A percentile compares a stretch with the other conserved stretches of the same genome.
Conservation (phyloP, 1,140 invertebrate species). For the roundworm (Caenorhabditis elegans) region WBcel235 BX284605.5:13677001-13677500, state of each 20-base stretch:
- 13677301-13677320: not conserved
- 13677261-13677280: slow-evolving; percentile 29
- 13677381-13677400: not conserved
- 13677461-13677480: not conserved
- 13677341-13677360: not conserved
- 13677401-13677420: not conserved
- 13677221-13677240: slow-evolving; percentile 25
- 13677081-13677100: slow-evolving; percentile 29
- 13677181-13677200: slow-evolving; percentile 5
- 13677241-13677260: slow-evolving; percentile 20
- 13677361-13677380: slow-evolving; percentile 35
- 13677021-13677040: not conserved
- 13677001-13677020: not conserved
- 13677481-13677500: not conserved
- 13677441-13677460: not conserved
- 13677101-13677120: not conserved
- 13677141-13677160: not conserved
- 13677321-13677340: not conserved
- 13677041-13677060: slow-evolving; percentile 8
- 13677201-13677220: slow-evolving; percentile 40
- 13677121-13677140: slow-evolving; percentile 37
- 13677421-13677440: not conserved
- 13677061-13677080: slow-evolving; percentile 18
- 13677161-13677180: not conserved
- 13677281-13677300: not conserved